Conservation (phyloP, 2,113 vertebrate species). For the Tragelaphus imberbis region DNA sequence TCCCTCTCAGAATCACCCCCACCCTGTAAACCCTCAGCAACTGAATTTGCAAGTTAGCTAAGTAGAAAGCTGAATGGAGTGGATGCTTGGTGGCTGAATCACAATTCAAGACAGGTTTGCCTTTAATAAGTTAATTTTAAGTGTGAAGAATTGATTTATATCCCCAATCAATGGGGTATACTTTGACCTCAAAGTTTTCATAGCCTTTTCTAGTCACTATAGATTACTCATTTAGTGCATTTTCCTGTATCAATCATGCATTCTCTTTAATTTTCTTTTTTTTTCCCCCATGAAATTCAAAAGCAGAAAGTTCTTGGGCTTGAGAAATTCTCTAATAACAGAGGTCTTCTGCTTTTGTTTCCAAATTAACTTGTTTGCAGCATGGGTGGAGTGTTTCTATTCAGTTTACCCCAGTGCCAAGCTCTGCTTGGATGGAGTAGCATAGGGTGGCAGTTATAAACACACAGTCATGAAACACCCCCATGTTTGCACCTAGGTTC, state of each 20-base stretch:
- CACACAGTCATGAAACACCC: constrained; percentile 41
- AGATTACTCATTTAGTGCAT: background rate
- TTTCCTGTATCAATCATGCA: background rate
- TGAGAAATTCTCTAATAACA: constrained; percentile 47
- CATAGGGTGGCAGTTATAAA: constrained; percentile 52
- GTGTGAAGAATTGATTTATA: background rate
- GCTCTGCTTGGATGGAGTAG: constrained; percentile 10
- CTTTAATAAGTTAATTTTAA: background rate
- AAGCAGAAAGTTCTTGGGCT: constrained; percentile 44
- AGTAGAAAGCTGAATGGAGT: background rate
- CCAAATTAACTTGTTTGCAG: background rate
- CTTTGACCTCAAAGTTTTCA: background rate
- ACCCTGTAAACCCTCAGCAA: background rate
- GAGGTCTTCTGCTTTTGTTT: background rate
- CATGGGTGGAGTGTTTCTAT: constrained; percentile 11
- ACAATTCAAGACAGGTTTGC: background rate
- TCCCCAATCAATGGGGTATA: background rate
- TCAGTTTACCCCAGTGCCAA: constrained; percentile 20
- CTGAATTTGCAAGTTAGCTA: background rate
- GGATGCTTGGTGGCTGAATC: accelerated
- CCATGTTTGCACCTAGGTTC: constrained; percentile 58
- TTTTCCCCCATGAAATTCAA: constrained; percentile 15
- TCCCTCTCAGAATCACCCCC: background rate
- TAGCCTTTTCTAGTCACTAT: background rate
- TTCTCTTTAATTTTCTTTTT: background rate